Percentiles rank a stretch among this genome's conserved stretches.
phyloP scores from a whole-genome alignment of 2,888 invertebrate genomes.

The Latrodectus hesperus region DNA sequence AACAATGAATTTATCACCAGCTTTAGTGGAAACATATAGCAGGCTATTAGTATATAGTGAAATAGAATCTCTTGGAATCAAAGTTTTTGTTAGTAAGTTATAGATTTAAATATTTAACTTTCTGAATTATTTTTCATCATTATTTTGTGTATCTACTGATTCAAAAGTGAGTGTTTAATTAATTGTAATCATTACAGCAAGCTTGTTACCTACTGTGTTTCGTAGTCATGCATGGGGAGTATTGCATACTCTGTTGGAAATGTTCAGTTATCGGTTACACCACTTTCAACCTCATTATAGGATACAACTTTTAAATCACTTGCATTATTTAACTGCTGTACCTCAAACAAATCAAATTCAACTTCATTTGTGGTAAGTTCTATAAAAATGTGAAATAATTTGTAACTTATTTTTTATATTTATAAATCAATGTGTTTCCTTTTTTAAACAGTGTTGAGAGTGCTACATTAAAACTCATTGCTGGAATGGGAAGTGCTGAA shows the following conservation, averaged over 20 bases:
- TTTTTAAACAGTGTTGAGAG: slow-evolving; percentile 83
- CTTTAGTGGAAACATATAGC: slow-evolving; percentile 95
- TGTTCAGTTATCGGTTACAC: slow-evolving; percentile 97
- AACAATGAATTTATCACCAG: slow-evolving; percentile 85
- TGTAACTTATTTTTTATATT: background rate
- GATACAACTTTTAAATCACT: slow-evolving; percentile 91
- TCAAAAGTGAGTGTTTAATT: background rate
- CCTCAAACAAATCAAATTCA: slow-evolving; percentile 97
- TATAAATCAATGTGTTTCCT: background rate
- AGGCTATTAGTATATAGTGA: slow-evolving; percentile 94
- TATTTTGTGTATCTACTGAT: background rate
- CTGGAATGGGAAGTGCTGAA: slow-evolving; percentile 93
- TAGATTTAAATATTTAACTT: no score
- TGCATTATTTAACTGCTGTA: slow-evolving; percentile 91
- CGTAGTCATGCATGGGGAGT: slow-evolving; percentile 96
- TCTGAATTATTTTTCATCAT: no score
- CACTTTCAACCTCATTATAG: slow-evolving; percentile 97
- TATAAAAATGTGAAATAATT: background rate
- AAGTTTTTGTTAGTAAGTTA: slow-evolving; percentile 90
- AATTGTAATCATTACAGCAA: slow-evolving; percentile 78
- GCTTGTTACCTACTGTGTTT: slow-evolving; percentile 91
- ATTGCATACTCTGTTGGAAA: slow-evolving; percentile 94
- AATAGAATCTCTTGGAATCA: slow-evolving; percentile 96
- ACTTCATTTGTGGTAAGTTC: slow-evolving; percentile 86
- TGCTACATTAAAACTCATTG: slow-evolving; percentile 88